Percentiles rank a stretch among this genome's conserved stretches.
Conservation (phyloP, 2,113 vertebrate genomes). For the Turdus rufiventris region DNA sequence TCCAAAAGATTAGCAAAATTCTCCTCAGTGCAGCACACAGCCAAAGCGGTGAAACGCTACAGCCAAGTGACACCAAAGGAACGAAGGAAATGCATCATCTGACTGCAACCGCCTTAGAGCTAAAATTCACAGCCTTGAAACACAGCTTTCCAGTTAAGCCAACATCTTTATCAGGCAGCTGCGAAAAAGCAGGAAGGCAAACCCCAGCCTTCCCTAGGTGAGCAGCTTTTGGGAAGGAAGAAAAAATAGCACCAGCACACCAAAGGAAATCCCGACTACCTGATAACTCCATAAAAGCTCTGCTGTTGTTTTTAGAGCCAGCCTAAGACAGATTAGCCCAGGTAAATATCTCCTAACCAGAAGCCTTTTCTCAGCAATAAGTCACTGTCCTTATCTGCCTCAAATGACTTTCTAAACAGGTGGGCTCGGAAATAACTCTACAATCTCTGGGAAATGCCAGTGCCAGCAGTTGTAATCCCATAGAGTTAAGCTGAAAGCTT, state of each 20-base stretch:
- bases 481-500: neutral
- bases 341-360: constrained; percentile 27
- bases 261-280: constrained; percentile 15
- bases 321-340: constrained; percentile 41
- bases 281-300: neutral
- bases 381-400: constrained; percentile 47
- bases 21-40: neutral
- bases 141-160: neutral
- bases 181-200: neutral
- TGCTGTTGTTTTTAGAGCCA: constrained; percentile 32
- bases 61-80: neutral
- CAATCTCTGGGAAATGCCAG: neutral
- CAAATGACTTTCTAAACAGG: constrained; percentile 29
- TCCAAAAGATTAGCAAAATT: neutral
- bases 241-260: neutral
- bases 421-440: neutral
- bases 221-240: neutral
- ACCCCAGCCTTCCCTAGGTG: neutral
- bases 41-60: neutral
- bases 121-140: neutral
- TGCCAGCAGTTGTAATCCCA: neutral
- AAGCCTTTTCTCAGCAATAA: constrained; percentile 34
- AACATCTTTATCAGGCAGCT: neutral
- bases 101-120: neutral
- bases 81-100: neutral